phyloP scores from a whole-genome alignment of 2,797 vertebrate species.

The Decapterus maruadsi region DNA sequence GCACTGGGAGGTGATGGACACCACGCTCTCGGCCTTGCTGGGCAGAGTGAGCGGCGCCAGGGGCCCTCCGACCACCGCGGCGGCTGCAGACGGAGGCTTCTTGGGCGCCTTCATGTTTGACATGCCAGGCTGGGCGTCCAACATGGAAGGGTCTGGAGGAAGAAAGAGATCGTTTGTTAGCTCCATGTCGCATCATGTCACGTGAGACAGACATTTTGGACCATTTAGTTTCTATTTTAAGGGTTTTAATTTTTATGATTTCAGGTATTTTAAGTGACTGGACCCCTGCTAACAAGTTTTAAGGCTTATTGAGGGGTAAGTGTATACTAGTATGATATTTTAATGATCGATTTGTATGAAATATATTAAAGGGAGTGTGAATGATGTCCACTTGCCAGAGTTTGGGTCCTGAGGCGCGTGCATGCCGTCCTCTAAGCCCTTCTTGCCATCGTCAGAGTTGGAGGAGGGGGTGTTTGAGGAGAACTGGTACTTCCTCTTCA shows the following conservation, averaged over 20 bases:
- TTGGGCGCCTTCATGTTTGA: conserved; percentile 77
- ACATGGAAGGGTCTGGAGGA: conserved; percentile 71
- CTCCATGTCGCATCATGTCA: background rate
- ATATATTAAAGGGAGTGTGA: background rate
- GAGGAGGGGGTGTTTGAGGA: conserved; percentile 85
- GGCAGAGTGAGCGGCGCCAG: conserved; percentile 88
- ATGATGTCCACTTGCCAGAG: conserved; percentile 57
- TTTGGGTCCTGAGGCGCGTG: conserved; percentile 81
- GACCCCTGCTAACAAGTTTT: too few relatives aligned
- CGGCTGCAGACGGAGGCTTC: conserved; percentile 70
- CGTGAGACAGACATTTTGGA: too few relatives aligned
- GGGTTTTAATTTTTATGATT: too few relatives aligned
- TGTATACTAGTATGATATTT: too few relatives aligned
- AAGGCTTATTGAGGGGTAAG: too few relatives aligned
- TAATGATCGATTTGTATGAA: too few relatives aligned
- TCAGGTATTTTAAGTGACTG: too few relatives aligned
- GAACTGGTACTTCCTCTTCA: conserved; percentile 92
- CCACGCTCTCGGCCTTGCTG: conserved; percentile 93
- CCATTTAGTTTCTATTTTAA: too few relatives aligned
- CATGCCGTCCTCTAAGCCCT: conserved; percentile 75
- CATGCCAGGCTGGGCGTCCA: conserved; percentile 75
- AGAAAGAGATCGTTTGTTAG: conserved; percentile 29
- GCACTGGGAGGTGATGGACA: conserved; percentile 95
- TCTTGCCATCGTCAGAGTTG: conserved; percentile 87
- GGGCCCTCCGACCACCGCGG: conserved; percentile 74